Base-by-base conservation (phyloP, 2,113 vertebrate species). In the Brienomyrus brachyistius region DNA sequence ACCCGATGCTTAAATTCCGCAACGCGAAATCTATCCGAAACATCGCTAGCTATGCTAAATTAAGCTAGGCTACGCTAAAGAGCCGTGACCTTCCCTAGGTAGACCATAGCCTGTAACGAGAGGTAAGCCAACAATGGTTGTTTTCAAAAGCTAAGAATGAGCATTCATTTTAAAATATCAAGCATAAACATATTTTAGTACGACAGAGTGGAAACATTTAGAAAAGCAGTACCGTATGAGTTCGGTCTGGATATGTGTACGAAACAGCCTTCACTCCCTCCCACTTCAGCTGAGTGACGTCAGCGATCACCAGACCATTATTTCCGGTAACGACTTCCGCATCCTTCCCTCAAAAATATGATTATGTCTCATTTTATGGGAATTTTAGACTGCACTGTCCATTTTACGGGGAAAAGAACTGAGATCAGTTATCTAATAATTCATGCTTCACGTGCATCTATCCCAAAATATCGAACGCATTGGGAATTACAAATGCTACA, bases 251-350 rank as follows among this genome's bases (percentile, higher is more conserved):
- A 90, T 91, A 92, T 90, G 88, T 91, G 92, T 90, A 43, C 86
- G 48, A 87, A 86, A 90, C 93, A 94, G 94, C 94, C 94, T 94
- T 91, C 87, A 92, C 91, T 93, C 90, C 94, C 95, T 93, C 95
- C 95, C 94, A 92, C 94, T 92, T 52, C 54, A 87, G 43, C 82
- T 84, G 35, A 45, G 35, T 84, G 43, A 90, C 89, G 90, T 90
- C 48, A 56, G 15, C 86, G 40, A 90, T 92, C 89, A 91, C 77
- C 51, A 90, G 89, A 90, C 56, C 48, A 87, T 40, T 77, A 95
- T 95, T 96, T 96, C 96, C 95, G 94, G 91, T 62, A 56, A 23
- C 27, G 51, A 51, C 90, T 95, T 94, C 91, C 91, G 88, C 77
- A 35, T 54, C 48, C 17, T 35, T 31, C 85, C 17, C 43, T 23